Evolutionary conservation across 2,797 vertebrate genomes (phyloP).

Genomic region (Amblyopsis hoosieri): DNA sequence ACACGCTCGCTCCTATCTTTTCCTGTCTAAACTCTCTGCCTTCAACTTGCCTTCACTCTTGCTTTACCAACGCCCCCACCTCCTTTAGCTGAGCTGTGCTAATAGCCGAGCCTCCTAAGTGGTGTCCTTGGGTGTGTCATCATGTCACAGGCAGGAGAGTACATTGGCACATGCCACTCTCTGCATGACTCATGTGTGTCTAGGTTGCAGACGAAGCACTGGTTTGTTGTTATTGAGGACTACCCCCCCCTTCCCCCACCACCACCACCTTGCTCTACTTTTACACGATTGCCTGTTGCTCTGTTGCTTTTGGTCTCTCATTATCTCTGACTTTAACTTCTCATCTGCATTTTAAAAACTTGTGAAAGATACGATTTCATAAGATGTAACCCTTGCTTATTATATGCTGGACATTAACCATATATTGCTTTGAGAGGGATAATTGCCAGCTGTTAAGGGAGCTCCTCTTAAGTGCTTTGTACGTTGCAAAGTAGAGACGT

Average conservation of each 20-base stretch:
- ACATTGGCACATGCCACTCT: slow-evolving; percentile 67
- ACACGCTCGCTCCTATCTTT: slow-evolving; percentile 55
- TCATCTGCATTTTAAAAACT: slow-evolving; percentile 69
- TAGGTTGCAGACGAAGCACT: slow-evolving; percentile 59
- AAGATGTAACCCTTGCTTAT: slow-evolving; percentile 69
- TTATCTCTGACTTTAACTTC: slow-evolving; percentile 63
- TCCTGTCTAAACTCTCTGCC: slow-evolving; percentile 56
- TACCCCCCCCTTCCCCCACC: slow-evolving; percentile 21
- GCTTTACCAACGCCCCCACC: slow-evolving; percentile 39
- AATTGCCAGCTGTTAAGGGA: slow-evolving; percentile 77
- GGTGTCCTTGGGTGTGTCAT: slow-evolving; percentile 74
- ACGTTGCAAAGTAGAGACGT: slow-evolving; percentile 81
- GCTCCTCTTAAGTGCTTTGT: slow-evolving; percentile 77
- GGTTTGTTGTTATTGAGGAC: slow-evolving; percentile 58
- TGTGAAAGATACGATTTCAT: slow-evolving; percentile 69
- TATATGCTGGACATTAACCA: slow-evolving; percentile 62
- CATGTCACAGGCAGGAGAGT: slow-evolving; percentile 62
- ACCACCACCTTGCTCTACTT: slow-evolving; percentile 57
- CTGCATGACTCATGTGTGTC: slow-evolving; percentile 69
- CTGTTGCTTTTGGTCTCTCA: slow-evolving; percentile 76
- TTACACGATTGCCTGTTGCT: slow-evolving; percentile 76
- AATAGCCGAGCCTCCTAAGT: slow-evolving; percentile 64
- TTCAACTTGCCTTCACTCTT: slow-evolving; percentile 63
- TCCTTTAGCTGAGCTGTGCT: slow-evolving; percentile 65
- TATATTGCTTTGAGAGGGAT: slow-evolving; percentile 62